Conservation (phyloP, 1,140 invertebrate genomes). For the Musca domestica region DNA sequence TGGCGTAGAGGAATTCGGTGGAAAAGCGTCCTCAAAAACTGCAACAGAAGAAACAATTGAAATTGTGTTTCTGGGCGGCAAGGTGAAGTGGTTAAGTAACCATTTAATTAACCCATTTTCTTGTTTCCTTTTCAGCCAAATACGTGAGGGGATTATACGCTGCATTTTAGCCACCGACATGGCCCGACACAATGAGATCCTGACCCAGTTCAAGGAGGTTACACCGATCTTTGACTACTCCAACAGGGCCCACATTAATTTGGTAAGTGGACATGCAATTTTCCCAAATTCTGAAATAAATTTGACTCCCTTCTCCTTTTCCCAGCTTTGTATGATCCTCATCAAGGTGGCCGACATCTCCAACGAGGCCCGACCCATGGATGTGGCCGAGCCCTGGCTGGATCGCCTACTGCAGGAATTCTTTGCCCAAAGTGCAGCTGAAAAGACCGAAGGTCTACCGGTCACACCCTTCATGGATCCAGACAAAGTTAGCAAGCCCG, state of each 20-base stretch:
- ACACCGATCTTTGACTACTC: conserved; percentile 71
- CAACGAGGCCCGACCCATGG: conserved; percentile 81
- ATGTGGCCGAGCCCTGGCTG: conserved; percentile 82
- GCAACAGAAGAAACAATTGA: no score
- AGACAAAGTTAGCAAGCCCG: conserved; percentile 85
- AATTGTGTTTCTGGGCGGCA: no score
- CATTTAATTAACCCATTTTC: background rate
- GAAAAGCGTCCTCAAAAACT: no score
- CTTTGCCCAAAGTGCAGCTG: conserved; percentile 79
- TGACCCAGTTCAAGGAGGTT: conserved; percentile 72
- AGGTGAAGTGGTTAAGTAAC: no score
- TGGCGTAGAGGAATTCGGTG: no score
- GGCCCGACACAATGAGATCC: conserved; percentile 84
- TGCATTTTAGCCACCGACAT: conserved; percentile 86
- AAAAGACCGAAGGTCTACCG: conserved; percentile 80
- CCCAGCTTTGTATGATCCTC: conserved; percentile 76
- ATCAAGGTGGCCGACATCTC: conserved; percentile 88
- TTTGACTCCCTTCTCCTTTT: background rate
- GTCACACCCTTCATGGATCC: conserved; percentile 88
- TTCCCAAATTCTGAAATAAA: background rate
- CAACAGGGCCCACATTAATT: conserved; percentile 74
- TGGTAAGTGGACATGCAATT: conserved; percentile 60
- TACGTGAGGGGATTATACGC: conserved; percentile 79
- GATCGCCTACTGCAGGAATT: conserved; percentile 77
- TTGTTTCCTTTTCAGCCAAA: conserved; percentile 48